Evolutionary conservation across 2,888 invertebrate species (phyloP).

Genomic region (Conomelus anceps): DNA sequence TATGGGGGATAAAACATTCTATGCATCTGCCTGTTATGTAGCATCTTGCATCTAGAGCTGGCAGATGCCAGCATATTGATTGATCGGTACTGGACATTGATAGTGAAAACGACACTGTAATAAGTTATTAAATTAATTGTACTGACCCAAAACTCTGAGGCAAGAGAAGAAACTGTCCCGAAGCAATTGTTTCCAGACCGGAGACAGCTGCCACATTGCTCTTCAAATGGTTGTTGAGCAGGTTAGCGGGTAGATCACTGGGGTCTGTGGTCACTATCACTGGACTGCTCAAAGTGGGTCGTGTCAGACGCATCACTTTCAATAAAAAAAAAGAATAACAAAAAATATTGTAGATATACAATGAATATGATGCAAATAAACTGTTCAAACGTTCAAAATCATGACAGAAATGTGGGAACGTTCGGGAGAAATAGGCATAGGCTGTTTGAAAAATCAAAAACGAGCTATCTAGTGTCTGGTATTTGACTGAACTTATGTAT

Average conservation of each 20-base stretch:
- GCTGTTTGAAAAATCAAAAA: conserved; percentile 13
- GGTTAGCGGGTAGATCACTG: conserved; percentile 75
- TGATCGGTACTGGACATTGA: background rate
- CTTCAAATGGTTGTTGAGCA: conserved; percentile 68
- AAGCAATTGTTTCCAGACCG: conserved; percentile 72
- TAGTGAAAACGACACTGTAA: background rate
- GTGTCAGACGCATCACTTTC: conserved; percentile 87
- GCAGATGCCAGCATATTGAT: too few species aligned
- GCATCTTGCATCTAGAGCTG: too few species aligned
- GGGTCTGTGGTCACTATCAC: conserved; percentile 76
- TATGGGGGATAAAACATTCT: too few species aligned
- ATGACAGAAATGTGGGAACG: background rate
- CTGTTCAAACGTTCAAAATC: background rate
- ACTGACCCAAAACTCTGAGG: conserved; percentile 90
- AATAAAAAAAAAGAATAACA: conserved; percentile 28
- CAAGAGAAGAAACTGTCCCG: conserved; percentile 83
- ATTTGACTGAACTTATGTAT: too few species aligned
- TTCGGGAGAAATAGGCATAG: background rate
- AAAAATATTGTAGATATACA: background rate
- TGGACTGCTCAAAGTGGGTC: conserved; percentile 79
- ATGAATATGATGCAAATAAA: background rate
- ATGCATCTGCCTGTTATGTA: too few species aligned
- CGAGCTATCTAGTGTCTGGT: too few species aligned
- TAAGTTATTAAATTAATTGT: background rate
- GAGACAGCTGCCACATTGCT: conserved; percentile 77